A percentile compares a stretch with the other conserved stretches of the same genome.
Conservation (phyloP, 2,797 vertebrate species). For the Poecilia picta region DNA sequence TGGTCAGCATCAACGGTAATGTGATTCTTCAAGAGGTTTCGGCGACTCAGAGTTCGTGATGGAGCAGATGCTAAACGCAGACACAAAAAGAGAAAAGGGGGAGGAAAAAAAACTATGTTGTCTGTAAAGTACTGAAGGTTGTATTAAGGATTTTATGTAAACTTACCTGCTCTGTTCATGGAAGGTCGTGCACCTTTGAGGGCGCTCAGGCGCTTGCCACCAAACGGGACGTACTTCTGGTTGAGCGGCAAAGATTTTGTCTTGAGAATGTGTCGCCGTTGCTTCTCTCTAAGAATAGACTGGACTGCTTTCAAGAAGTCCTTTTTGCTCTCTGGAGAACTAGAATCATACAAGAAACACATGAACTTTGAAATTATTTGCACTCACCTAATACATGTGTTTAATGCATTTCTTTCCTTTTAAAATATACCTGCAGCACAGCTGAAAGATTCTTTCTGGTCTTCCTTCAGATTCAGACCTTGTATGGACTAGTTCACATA, state of each 20-base stretch:
- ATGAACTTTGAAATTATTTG: neutral
- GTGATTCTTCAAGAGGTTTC: constrained; percentile 89
- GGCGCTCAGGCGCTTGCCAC: constrained; percentile 95
- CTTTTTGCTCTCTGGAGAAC: constrained; percentile 92
- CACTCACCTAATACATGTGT: neutral
- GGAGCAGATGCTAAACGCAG: constrained; percentile 86
- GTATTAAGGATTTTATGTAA: neutral
- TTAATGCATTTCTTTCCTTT: neutral
- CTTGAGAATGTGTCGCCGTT: constrained; percentile 92
- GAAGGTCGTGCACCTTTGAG: constrained; percentile 90
- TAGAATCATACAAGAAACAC: constrained; percentile 48
- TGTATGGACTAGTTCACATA: constrained; percentile 94
- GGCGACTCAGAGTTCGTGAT: constrained; percentile 86
- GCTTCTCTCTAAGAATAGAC: constrained; percentile 93
- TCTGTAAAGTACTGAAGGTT: neutral
- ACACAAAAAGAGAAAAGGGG: neutral
- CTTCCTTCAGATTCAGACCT: constrained; percentile 95
- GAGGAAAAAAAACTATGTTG: neutral
- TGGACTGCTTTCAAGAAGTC: constrained; percentile 94
- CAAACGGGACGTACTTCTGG: constrained; percentile 96
- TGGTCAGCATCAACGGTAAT: constrained; percentile 93
- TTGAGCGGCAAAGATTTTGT: constrained; percentile 91
- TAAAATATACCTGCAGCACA: constrained; percentile 90
- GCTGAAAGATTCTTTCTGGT: constrained; percentile 93
- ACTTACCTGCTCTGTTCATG: constrained; percentile 93